These are phyloP conservation scores for Tonatia bakeri DNA, from an alignment of 2,113 vertebrate species.

Conservation along the genomic window DNA sequence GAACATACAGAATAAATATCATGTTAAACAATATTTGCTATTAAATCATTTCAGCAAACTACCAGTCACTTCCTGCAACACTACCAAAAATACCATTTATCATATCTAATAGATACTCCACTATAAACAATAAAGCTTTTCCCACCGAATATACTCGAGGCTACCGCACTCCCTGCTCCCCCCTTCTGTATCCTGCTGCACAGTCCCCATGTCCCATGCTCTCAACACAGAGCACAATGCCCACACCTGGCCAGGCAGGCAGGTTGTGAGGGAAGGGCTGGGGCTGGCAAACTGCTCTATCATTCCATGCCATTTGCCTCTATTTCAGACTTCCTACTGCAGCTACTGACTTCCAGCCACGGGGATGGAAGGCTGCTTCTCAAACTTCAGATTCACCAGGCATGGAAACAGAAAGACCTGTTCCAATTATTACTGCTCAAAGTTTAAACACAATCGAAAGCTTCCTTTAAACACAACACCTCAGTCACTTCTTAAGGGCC, in stretches of 20 bases:
- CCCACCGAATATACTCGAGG: constrained; percentile 5
- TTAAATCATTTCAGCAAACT: constrained; percentile 22
- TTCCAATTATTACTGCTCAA: not conserved
- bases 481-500: not conserved
- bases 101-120: not conserved
- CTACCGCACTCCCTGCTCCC: not conserved
- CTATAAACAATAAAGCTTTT: not conserved
- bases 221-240: not conserved
- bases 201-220: not conserved
- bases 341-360: not conserved
- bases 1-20: constrained; percentile 9
- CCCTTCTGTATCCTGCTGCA: not conserved
- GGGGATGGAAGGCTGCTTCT: constrained; percentile 1
- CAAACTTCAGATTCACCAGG: constrained; percentile 38
- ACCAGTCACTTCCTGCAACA: not conserved
- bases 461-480: constrained; percentile 24
- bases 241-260: constrained; percentile 2
- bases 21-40: not conserved
- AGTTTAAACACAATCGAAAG: constrained; percentile 27
- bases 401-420: not conserved
- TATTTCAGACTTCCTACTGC: constrained; percentile 61
- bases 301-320: not conserved
- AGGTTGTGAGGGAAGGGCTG: not conserved
- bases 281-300: not conserved
- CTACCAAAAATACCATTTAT: constrained; percentile 3